A percentile compares a stretch with the other conserved stretches of the same genome.
These are phyloP conservation scores for Anoplolepis gracilipes DNA, from an alignment of 1,140 invertebrate genomes.

Conservation along the genomic window DNA sequence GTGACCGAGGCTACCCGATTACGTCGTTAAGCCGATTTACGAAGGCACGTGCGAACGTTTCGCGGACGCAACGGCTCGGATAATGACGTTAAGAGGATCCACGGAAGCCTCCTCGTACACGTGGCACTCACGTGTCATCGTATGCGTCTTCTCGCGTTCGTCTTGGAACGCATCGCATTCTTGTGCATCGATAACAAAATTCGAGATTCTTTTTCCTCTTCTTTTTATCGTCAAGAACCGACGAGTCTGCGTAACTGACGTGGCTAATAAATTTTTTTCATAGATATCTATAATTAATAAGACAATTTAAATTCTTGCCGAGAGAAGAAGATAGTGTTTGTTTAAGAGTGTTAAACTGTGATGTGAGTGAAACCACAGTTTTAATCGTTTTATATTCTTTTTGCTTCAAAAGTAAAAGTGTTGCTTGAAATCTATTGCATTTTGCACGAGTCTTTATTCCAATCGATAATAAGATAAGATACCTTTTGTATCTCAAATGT, in stretches of 20 bases:
- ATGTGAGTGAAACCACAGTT: neutral
- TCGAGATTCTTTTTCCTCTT: too few relatives aligned
- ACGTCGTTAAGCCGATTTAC: constrained; percentile 72
- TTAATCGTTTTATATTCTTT: neutral
- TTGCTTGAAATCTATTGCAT: neutral
- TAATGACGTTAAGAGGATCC: constrained; percentile 72
- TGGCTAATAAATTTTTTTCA: neutral
- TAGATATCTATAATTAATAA: neutral
- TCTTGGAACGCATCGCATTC: neutral
- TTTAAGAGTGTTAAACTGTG: neutral
- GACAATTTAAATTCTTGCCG: neutral
- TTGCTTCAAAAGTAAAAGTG: neutral
- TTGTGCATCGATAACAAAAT: neutral
- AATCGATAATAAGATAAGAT: too few relatives aligned
- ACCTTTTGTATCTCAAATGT: neutral
- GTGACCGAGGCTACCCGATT: constrained; percentile 61
- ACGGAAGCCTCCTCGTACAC: constrained; percentile 31
- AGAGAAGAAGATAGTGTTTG: too few relatives aligned
- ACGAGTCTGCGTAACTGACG: neutral
- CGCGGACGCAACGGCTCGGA: constrained; percentile 53
- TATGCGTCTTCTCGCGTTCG: constrained; percentile 20
- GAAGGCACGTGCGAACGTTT: constrained; percentile 66
- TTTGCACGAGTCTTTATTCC: neutral
- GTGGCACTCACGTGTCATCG: constrained; percentile 33
- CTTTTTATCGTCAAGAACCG: neutral